These are phyloP conservation scores for Sebastes minor DNA, from an alignment of 2,797 vertebrate species.

Conservation along the genomic window DNA sequence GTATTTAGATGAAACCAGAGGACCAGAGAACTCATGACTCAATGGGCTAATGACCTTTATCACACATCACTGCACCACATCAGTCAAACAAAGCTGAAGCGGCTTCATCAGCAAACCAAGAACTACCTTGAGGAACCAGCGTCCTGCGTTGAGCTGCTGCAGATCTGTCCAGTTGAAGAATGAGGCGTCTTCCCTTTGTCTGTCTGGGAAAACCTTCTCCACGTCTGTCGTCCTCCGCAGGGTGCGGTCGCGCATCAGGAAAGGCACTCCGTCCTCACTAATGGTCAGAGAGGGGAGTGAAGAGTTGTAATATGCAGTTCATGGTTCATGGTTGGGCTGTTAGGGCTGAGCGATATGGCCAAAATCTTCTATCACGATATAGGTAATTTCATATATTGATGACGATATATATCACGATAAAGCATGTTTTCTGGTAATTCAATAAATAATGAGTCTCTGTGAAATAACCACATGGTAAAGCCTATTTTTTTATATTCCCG, in stretches of 20 bases:
- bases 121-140: constrained; percentile 92
- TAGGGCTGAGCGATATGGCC: no score
- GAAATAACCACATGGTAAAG: no score
- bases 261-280: constrained; percentile 93
- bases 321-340: not conserved
- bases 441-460: no score
- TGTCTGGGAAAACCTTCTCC: constrained; percentile 84
- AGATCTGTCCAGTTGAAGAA: constrained; percentile 95
- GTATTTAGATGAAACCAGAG: not conserved
- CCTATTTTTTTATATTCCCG: no score
- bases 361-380: no score
- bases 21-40: not conserved
- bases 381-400: no score
- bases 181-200: constrained; percentile 80
- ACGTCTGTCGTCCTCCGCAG: constrained; percentile 92
- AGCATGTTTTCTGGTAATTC: no score
- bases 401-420: no score
- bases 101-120: not conserved
- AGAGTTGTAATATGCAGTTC: not conserved
- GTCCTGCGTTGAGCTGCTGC: constrained; percentile 89
- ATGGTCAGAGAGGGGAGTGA: constrained; percentile 11
- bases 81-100: not conserved
- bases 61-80: not conserved
- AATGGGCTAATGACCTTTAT: constrained; percentile 12
- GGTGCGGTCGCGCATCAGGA: constrained; percentile 91